Base-by-base conservation (phyloP, 2,797 vertebrate species). In the Typhlichthys subterraneus region DNA sequence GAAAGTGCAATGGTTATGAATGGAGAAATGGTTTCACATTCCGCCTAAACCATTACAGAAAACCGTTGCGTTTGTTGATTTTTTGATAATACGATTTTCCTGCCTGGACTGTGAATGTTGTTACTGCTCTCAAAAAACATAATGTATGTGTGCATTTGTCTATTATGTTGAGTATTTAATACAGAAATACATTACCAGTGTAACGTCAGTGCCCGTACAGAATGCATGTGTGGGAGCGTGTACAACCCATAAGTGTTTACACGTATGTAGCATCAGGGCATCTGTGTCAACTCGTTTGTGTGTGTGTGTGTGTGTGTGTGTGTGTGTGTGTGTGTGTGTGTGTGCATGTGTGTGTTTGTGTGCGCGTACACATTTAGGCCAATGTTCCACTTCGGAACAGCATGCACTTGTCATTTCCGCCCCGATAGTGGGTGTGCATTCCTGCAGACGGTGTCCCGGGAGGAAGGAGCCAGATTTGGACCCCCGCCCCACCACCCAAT, bases 381-480 rank as follows among this genome's bases (percentile, higher is more conserved):
- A 74, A 59, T 60, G 74, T 70, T 81, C 68, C 63, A 66, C 83
- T 88, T 82, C 70, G 57, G 71, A 75, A 77, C 73, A 73, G 72
- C 42, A 12, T 71, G 69, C 73, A 79, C 72, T 83, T 77, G 76
- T 74, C 63, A 73, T 80, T 67, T 73, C 64, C 78, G 69, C 66
- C 57, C 62, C 64, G 63, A 7, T 38, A 77, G 68, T 59, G 66
- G 70, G 31, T 15, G 7, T 66, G 51, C 12, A 77, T 69, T 82
- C 71, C 53, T 65, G 47, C 65, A 62, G 67, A 69, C 59, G 62
- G 55, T 63, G 46, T 81, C 62, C 63, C 47, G 51, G 47, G 57
- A 53, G 13, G 5, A 59, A 47, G 2, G 5, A 57, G 49, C 56
- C 48, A 50, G 46, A 50, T 53, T 53, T 47, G 1, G 51, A 56